phyloP scores from a whole-genome alignment of 2,113 vertebrate genomes.

The Reinhardtius hippoglossoides region DNA sequence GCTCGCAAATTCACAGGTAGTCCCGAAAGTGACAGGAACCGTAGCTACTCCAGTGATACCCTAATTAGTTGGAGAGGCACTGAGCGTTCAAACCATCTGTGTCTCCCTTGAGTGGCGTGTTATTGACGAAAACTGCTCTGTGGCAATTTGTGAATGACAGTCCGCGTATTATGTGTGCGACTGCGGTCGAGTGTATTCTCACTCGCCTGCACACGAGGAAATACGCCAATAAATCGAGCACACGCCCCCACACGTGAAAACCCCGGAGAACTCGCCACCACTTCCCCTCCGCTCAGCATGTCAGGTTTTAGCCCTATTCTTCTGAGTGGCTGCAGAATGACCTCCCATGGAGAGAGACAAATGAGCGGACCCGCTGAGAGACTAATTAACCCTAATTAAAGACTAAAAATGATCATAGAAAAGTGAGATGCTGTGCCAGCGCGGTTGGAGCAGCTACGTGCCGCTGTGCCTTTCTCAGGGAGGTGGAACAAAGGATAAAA shows the following conservation, averaged over 20 bases:
- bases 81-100: slow-evolving; percentile 38
- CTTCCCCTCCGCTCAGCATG: slow-evolving; percentile 10
- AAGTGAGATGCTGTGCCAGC: slow-evolving; percentile 32
- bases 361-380: slow-evolving; percentile 57
- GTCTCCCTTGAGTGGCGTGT: slow-evolving; percentile 34
- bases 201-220: not conserved
- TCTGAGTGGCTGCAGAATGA: slow-evolving; percentile 36
- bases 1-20: slow-evolving; percentile 37
- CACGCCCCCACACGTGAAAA: not conserved
- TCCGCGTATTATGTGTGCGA: slow-evolving; percentile 8
- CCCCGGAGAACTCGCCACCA: not conserved
- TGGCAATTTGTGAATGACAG: slow-evolving; percentile 42
- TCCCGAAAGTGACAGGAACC: slow-evolving; percentile 20
- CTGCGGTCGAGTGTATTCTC: not conserved
- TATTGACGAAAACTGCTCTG: slow-evolving; percentile 55
- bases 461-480: no score
- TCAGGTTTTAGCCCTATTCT: slow-evolving; percentile 14
- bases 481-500: no score
- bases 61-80: slow-evolving; percentile 51
- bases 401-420: slow-evolving; percentile 43
- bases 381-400: slow-evolving; percentile 75
- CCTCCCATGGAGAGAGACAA: slow-evolving; percentile 55
- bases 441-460: not conserved
- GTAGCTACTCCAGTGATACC: not conserved
- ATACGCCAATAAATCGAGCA: not conserved